Conservation (phyloP, 2,113 vertebrate species). For the Colius striatus region DNA sequence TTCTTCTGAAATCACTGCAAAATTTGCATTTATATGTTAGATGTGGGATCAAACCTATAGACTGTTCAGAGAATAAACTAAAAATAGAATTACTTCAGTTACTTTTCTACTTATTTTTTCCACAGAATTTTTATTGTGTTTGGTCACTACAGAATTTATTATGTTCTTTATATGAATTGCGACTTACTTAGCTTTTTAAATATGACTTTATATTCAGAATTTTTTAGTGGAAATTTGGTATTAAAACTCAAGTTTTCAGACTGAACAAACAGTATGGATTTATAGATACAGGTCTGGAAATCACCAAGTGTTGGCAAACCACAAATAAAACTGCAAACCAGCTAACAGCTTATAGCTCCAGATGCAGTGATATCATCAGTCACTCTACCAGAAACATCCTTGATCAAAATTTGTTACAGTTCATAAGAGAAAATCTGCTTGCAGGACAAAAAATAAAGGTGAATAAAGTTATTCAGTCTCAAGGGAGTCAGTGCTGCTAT, state of each 20-base stretch:
- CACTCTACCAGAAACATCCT: background rate
- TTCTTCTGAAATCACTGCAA: background rate
- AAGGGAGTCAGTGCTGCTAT: background rate
- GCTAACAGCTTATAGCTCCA: background rate
- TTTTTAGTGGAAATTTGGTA: background rate
- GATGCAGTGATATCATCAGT: background rate
- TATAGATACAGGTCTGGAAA: background rate
- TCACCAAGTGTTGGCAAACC: background rate
- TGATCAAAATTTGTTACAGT: background rate
- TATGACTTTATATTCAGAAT: background rate
- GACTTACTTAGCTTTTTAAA: background rate
- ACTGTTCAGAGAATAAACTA: background rate
- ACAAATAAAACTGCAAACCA: background rate
- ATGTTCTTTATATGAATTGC: fast-evolving
- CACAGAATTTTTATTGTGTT: background rate
- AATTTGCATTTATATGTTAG: background rate
- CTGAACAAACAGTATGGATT: background rate
- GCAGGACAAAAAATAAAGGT: background rate
- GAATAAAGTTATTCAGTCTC: background rate
- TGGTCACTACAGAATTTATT: background rate
- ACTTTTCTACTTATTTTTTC: background rate
- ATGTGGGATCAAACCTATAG: background rate
- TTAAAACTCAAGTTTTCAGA: background rate
- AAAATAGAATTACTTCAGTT: background rate
- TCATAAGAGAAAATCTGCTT: background rate